These are phyloP conservation scores for Lithobates pipiens DNA, from an alignment of 2,797 vertebrate species.

Conservation along the genomic window DNA sequence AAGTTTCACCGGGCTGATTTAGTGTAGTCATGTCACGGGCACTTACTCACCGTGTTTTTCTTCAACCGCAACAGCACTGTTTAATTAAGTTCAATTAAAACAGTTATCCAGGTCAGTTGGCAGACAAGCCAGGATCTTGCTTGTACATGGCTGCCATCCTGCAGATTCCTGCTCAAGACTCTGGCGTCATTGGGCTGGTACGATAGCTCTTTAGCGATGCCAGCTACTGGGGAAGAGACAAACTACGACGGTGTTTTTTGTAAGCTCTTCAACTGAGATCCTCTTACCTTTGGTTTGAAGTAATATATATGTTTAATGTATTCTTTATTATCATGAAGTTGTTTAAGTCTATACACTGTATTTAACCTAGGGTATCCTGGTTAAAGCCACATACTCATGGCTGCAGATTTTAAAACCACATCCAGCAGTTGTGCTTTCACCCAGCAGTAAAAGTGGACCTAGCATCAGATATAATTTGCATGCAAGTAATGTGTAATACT, in stretches of 20 bases:
- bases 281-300: not conserved
- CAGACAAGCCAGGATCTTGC: not conserved
- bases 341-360: no score
- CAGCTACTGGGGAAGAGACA: not conserved
- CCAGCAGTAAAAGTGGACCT: no score
- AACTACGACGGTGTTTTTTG: no score
- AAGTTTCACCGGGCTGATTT: not conserved
- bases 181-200: not conserved
- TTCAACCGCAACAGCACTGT: constrained; percentile 11
- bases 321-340: no score
- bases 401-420: no score
- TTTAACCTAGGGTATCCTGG: no score
- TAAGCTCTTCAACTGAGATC: no score
- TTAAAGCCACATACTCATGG: no score
- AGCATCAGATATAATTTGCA: no score
- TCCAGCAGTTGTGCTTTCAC: no score
- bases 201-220: not conserved
- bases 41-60: constrained; percentile 16
- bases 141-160: not conserved
- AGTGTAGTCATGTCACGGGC: not conserved
- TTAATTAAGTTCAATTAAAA: constrained; percentile 43
- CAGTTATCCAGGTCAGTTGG: constrained; percentile 45
- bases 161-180: constrained; percentile 2
- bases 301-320: not conserved
- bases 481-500: no score